Conservation (phyloP, 2,797 vertebrate genomes). For the Melanotaenia boesemani region DNA sequence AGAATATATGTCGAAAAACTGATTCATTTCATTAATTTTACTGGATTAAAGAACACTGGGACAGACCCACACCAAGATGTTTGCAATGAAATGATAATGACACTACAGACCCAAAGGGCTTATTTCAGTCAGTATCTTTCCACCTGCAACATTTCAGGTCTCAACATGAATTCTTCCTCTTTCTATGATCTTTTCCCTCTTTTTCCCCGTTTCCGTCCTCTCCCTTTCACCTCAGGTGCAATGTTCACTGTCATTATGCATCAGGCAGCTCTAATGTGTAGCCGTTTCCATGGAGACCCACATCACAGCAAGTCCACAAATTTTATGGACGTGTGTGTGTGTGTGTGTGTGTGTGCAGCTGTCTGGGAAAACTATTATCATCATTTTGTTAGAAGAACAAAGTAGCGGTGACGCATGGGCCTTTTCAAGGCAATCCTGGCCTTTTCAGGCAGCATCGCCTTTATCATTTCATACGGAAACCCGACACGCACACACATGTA, state of each 20-base stretch:
- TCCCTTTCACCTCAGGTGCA: slow-evolving; percentile 54
- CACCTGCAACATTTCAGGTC: not conserved
- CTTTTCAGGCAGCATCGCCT: slow-evolving; percentile 28
- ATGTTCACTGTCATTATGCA: slow-evolving; percentile 67
- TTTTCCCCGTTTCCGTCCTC: not conserved
- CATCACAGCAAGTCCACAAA: slow-evolving; percentile 64
- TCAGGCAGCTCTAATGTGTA: slow-evolving; percentile 67
- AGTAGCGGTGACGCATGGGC: slow-evolving; percentile 43
- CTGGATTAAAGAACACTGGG: not conserved
- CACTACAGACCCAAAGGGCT: not conserved
- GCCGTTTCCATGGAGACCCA: slow-evolving; percentile 80
- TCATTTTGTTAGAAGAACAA: slow-evolving; percentile 72
- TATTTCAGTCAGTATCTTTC: not conserved
- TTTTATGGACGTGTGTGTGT: slow-evolving; percentile 53
- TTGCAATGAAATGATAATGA: not conserved
- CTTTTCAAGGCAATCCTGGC: slow-evolving; percentile 52
- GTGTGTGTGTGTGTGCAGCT: slow-evolving; percentile 6
- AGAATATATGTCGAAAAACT: no score
- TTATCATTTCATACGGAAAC: slow-evolving; percentile 40
- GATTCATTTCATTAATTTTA: not conserved
- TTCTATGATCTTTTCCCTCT: slow-evolving; percentile 3
- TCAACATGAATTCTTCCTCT: not conserved
- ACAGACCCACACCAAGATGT: not conserved
- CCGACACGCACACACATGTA: slow-evolving; percentile 4
- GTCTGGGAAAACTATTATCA: slow-evolving; percentile 49